Evolutionary conservation across 2,113 vertebrate species (phyloP), one percentile per base, ranked within the genome.

Genomic region (Centropus unirufus): DNA sequence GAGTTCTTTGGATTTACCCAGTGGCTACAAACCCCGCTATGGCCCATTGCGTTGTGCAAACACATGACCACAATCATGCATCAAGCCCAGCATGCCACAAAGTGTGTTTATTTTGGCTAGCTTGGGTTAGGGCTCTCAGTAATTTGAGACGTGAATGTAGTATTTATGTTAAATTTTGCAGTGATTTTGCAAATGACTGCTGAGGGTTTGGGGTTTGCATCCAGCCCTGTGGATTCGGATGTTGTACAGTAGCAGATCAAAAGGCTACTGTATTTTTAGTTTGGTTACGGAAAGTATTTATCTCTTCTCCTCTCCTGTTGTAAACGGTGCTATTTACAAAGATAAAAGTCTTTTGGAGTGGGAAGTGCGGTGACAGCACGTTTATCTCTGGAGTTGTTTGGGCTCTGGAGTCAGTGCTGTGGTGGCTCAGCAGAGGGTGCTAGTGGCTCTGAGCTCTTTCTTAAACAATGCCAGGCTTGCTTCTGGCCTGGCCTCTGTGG

Each of bases 381-480:
- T 87, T 86, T 90, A 42, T 74, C 51, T 68, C 59, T 63, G n/a
- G 63, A 74, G 66, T 21, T 18, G 27, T 59, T 57, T 49, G 23
- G 30, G 54, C n/a, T 81, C 74, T 40, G 69, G 40, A 70, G 82
- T 51, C 40, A 12, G 51, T 77, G 75, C 88, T 86, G 44, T 52
- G 44, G n/a, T 87, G 90, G 77, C 79, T 96, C 96, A 93, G 90
- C 88, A 96, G 95, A 96, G 93, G 94, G 95, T 90, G 92, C 96
- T 96, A 4, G 88, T 68, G 80, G 52, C 64, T 73, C 72, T 61
- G 47, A 78, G 79, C 76, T 80, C 6, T 42, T 47, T 59, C 63
- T 78, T 63, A 67, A n/a, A 89, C 85, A 90, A 81, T 72, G 36
- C 59, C 87, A 77, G 63, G 34, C 72, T 74, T 66, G 19, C n/a